phyloP scores from a whole-genome alignment of 64 coral and sea anemone species.

The Pachyseris speciosa region DNA sequence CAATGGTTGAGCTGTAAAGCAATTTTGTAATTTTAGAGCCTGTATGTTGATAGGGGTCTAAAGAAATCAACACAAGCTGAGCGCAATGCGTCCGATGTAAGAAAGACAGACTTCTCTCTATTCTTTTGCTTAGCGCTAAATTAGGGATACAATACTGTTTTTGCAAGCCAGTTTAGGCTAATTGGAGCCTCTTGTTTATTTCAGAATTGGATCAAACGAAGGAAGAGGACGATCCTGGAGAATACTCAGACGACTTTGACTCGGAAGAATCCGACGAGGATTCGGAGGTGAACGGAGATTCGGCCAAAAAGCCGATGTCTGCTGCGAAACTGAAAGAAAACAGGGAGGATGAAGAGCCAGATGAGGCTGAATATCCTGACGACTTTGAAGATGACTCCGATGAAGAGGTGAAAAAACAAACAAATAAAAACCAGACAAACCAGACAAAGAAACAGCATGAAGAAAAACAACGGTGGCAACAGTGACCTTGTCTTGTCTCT shows the following conservation, averaged over 20 bases:
- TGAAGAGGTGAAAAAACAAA: slow-evolving; percentile 44
- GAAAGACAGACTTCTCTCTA: too few relatives aligned
- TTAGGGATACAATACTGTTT: too few relatives aligned
- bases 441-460: not conserved
- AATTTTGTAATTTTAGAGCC: too few relatives aligned
- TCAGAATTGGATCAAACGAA: not conserved
- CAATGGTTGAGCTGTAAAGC: too few relatives aligned
- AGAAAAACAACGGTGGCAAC: not conserved
- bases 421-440: not conserved
- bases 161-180: too few relatives aligned
- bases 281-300: slow-evolving; percentile 24
- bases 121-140: too few relatives aligned
- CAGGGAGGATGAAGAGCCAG: not conserved
- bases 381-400: slow-evolving; percentile 92
- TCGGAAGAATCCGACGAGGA: slow-evolving; percentile 85
- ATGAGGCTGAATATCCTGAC: slow-evolving; percentile 77
- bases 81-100: too few relatives aligned
- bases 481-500: too few relatives aligned
- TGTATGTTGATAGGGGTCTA: too few relatives aligned
- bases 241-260: slow-evolving; percentile 92
- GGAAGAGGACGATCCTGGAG: slow-evolving; percentile 32
- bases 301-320: slow-evolving; percentile 61
- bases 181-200: not conserved
- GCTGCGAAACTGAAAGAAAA: slow-evolving; percentile 30
- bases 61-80: too few relatives aligned